These are phyloP conservation scores for Sebastes itinus DNA, from an alignment of 2,797 vertebrate genomes.

Conservation along the genomic window DNA sequence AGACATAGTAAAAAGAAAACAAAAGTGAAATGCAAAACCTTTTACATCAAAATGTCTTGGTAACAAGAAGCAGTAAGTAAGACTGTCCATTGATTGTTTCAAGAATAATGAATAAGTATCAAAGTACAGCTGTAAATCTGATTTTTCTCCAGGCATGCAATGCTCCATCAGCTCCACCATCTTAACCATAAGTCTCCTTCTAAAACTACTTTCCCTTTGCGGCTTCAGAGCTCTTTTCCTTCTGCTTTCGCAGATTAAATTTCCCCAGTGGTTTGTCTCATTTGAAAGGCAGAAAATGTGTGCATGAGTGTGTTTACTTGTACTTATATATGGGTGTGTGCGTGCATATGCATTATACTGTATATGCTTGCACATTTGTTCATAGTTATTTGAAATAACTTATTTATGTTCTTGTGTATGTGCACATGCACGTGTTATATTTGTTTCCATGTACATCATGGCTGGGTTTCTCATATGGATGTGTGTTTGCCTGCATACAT, in stretches of 20 bases:
- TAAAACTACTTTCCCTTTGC: slow-evolving; percentile 69
- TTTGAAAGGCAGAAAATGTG: slow-evolving; percentile 75
- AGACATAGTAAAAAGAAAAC: slow-evolving; percentile 74
- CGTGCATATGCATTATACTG: slow-evolving; percentile 16
- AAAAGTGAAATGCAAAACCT: slow-evolving; percentile 63
- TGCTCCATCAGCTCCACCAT: slow-evolving; percentile 67
- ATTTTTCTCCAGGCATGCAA: slow-evolving; percentile 67
- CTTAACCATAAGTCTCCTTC: slow-evolving; percentile 62
- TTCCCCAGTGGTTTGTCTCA: slow-evolving; percentile 82
- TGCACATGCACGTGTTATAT: slow-evolving; percentile 19
- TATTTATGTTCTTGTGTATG: slow-evolving; percentile 26
- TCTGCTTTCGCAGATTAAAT: slow-evolving; percentile 75
- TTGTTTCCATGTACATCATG: slow-evolving; percentile 29
- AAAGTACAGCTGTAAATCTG: slow-evolving; percentile 71
- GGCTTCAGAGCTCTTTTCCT: slow-evolving; percentile 73
- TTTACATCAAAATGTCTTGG: slow-evolving; percentile 61
- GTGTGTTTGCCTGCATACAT: slow-evolving; percentile 23
- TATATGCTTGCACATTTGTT: slow-evolving; percentile 39
- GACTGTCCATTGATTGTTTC: slow-evolving; percentile 65
- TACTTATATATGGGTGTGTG: slow-evolving; percentile 13
- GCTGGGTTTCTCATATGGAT: slow-evolving; percentile 1
- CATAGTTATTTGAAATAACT: neutral
- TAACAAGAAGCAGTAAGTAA: slow-evolving; percentile 61
- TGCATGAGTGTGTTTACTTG: slow-evolving; percentile 56
- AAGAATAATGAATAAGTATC: slow-evolving; percentile 69